phyloP scores from a whole-genome alignment of 2,797 vertebrate genomes.

The Gymnocypris eckloni region DNA sequence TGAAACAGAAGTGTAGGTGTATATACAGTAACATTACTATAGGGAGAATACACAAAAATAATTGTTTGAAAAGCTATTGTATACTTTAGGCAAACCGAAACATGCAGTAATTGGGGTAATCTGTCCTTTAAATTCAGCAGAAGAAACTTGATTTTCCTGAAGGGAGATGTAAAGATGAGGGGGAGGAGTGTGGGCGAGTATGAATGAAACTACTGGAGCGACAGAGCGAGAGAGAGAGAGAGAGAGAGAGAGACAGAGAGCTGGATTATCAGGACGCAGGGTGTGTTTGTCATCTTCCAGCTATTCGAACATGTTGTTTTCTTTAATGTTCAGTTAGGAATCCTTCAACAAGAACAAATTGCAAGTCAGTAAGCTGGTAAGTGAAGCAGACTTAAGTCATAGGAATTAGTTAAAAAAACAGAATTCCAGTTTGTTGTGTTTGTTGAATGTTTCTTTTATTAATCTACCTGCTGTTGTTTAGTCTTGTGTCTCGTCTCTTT shows the following conservation, averaged over 20 bases:
- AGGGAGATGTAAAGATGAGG: constrained; percentile 15
- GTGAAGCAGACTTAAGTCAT: constrained; percentile 4
- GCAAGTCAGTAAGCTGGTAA: constrained; percentile 12
- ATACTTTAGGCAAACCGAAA: neutral
- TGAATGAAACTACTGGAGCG: constrained; percentile 17
- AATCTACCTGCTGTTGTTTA: neutral
- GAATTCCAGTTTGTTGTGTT: neutral
- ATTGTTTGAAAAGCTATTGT: neutral
- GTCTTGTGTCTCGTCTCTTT: neutral
- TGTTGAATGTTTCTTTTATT: neutral
- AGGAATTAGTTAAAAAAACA: neutral
- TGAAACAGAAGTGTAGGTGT: neutral
- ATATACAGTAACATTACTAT: neutral
- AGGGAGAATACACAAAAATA: neutral
- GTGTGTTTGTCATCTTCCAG: neutral
- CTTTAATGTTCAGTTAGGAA: constrained; percentile 4
- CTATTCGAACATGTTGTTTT: neutral
- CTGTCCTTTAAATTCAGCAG: neutral
- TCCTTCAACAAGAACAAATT: constrained; percentile 16
- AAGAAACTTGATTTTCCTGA: constrained; percentile 11
- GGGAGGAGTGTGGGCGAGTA: constrained; percentile 12
- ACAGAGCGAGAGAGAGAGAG: neutral
- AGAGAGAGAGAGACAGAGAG: neutral
- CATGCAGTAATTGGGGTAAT: constrained; percentile 5
- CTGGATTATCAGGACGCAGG: constrained; percentile 17